Conservation (phyloP, 2,797 vertebrate species). For the Myotis pilosus region DNA sequence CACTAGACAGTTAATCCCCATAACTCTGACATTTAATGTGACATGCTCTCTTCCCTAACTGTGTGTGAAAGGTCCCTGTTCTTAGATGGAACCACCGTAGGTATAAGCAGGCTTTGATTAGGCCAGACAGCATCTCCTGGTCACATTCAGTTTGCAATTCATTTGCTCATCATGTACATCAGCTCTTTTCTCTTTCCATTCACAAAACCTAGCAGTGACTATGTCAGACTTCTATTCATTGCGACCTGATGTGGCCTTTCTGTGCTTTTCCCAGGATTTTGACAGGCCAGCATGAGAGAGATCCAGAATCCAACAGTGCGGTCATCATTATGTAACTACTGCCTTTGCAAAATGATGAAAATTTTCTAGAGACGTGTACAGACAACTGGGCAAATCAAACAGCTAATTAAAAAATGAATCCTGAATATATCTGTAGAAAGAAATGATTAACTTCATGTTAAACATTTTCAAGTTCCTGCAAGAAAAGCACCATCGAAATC, state of each 20-base stretch:
- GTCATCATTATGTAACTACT: background rate
- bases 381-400: background rate
- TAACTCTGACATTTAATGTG: background rate
- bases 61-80: background rate
- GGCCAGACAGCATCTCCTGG: fast-evolving
- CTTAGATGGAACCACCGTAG: background rate
- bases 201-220: background rate
- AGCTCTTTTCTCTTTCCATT: background rate
- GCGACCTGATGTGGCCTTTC: background rate
- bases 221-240: background rate
- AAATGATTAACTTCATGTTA: background rate
- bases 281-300: background rate
- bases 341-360: background rate
- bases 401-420: background rate
- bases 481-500: background rate
- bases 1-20: background rate
- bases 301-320: background rate
- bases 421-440: background rate
- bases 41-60: background rate
- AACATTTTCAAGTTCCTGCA: conserved; percentile 14
- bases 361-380: background rate
- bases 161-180: background rate
- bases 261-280: background rate
- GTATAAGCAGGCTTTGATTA: background rate
- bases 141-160: background rate